phyloP scores from a whole-genome alignment of 2,888 invertebrate genomes.

The Blomia tropicalis region DNA sequence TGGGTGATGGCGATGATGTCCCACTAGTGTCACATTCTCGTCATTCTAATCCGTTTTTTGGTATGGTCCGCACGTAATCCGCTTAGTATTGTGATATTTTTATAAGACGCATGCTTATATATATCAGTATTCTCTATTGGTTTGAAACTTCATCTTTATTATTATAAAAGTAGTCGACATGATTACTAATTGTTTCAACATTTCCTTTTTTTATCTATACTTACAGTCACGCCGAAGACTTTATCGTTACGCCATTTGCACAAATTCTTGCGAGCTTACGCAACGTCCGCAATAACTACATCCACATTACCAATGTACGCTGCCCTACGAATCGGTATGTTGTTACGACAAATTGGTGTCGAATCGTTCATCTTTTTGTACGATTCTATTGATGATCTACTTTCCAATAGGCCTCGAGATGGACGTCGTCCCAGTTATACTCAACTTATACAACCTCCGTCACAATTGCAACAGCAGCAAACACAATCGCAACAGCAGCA shows the following conservation, averaged over 20 bases:
- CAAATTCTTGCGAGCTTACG: slow-evolving; percentile 97
- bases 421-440: slow-evolving; percentile 23
- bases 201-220: too few species aligned
- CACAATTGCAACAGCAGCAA: slow-evolving; percentile 19
- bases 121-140: too few species aligned
- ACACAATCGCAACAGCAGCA: too few species aligned
- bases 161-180: too few species aligned
- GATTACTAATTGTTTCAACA: too few species aligned
- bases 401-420: slow-evolving; percentile 3
- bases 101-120: too few species aligned
- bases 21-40: too few species aligned
- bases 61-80: too few species aligned
- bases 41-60: too few species aligned
- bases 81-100: too few species aligned
- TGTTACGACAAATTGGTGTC: slow-evolving; percentile 4
- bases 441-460: slow-evolving; percentile 5
- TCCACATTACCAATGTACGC: slow-evolving; percentile 78
- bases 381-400: too few species aligned
- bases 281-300: slow-evolving; percentile 94
- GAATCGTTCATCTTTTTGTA: neutral
- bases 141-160: too few species aligned
- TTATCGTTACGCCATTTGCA: slow-evolving; percentile 99
- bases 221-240: slow-evolving; percentile 87
- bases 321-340: slow-evolving; percentile 67
- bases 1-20: slow-evolving; percentile 8